Evolutionary conservation across 1,140 invertebrate species (phyloP).

Genomic region (Nasonia longicornis): DNA sequence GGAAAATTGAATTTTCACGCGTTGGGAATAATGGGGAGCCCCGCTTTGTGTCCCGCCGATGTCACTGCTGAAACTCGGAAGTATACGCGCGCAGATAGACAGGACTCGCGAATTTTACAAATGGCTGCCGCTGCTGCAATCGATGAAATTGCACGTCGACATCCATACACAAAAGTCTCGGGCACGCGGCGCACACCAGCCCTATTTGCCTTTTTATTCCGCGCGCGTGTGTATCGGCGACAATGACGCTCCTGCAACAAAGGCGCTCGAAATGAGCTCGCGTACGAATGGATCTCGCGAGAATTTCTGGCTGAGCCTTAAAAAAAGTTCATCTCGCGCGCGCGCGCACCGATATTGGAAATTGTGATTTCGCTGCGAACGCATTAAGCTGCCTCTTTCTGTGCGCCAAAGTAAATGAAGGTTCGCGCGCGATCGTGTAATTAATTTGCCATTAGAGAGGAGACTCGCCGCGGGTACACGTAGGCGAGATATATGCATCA

Average conservation of each 20-base stretch:
- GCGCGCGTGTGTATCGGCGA: neutral
- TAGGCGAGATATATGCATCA: too few relatives aligned
- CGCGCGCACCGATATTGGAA: too few relatives aligned
- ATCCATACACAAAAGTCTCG: conserved; percentile 10
- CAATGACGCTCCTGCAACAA: neutral
- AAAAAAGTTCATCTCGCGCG: too few relatives aligned
- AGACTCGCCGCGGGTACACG: too few relatives aligned
- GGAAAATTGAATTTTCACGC: conserved; percentile 16
- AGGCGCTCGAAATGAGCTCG: neutral
- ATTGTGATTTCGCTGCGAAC: too few relatives aligned
- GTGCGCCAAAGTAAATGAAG: too few relatives aligned
- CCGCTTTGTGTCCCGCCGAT: neutral
- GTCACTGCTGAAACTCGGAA: conserved; percentile 10
- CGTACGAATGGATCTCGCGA: neutral
- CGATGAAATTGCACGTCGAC: conserved; percentile 42
- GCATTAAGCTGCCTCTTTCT: too few relatives aligned
- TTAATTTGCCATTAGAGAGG: too few relatives aligned
- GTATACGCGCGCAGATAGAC: neutral
- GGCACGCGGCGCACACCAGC: neutral
- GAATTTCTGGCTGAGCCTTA: too few relatives aligned
- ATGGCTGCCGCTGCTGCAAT: conserved; percentile 15
- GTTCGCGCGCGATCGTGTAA: too few relatives aligned
- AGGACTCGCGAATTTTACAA: conserved; percentile 22
- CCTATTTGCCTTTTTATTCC: conserved; percentile 21
- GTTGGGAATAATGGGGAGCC: conserved; percentile 10